A percentile compares a stretch with the other conserved stretches of the same genome.
Evolutionary conservation across 2,888 invertebrate species (phyloP).

Genomic region (Proisotoma minuta): DNA sequence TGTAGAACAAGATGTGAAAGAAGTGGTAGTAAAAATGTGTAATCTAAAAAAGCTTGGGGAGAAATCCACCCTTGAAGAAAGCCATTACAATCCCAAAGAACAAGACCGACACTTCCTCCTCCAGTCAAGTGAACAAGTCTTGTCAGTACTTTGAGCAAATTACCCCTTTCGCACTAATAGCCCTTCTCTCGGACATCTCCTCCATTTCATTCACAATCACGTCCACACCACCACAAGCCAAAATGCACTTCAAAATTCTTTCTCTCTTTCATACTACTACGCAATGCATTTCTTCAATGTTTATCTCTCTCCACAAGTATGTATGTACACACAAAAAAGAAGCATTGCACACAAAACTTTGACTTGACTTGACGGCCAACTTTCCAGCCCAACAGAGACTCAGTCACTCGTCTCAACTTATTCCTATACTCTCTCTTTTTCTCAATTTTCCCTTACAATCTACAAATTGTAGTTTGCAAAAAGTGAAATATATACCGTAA

Average conservation of each 20-base stretch:
- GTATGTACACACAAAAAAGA: no score
- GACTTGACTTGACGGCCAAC: no score
- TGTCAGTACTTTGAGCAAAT: slow-evolving; percentile 37
- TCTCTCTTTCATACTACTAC: background rate
- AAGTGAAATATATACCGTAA: no score
- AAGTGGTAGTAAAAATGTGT: slow-evolving; percentile 2
- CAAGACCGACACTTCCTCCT: slow-evolving; percentile 14
- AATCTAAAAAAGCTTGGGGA: slow-evolving; percentile 4
- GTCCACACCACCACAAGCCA: background rate
- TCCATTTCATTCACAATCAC: slow-evolving; percentile 18
- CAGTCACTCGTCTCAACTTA: no score
- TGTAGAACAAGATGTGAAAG: background rate
- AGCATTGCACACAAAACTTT: no score
- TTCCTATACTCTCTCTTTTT: no score
- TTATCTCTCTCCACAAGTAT: no score
- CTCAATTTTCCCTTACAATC: no score
- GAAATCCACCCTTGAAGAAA: slow-evolving; percentile 13
- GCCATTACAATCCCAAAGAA: slow-evolving; percentile 20
- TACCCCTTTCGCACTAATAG: slow-evolving; percentile 42
- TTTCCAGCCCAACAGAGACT: no score
- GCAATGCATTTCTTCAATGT: background rate
- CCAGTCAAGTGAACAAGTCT: slow-evolving; percentile 18
- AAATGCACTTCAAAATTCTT: background rate
- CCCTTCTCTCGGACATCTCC: slow-evolving; percentile 29
- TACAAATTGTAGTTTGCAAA: no score